Base-by-base conservation (phyloP, 2,113 vertebrate genomes). In the Actenoides lindsayi region DNA sequence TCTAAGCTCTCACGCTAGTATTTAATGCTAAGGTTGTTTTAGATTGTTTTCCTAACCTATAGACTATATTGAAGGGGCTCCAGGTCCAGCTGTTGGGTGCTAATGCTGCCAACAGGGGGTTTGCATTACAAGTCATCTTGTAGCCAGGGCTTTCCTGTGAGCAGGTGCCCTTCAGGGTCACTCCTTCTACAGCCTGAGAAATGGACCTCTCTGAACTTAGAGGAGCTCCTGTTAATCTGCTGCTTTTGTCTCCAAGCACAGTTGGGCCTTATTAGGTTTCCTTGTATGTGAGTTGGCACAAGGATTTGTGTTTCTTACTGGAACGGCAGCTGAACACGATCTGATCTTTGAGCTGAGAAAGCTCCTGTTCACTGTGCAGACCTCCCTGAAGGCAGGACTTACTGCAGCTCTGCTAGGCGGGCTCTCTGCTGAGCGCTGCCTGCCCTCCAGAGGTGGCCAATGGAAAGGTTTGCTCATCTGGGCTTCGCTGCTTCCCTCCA, bases 131-230 rank as follows among this genome's bases (percentile, higher is more conserved):
- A 27, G 53, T 39, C 30, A 39, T 73, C 71, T 63, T 4, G 1
- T 10, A 48, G 69, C 33, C 16, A 12, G 4, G 41, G 46, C 16
- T 62, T 30, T 70, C 48, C 51, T 56, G 54, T 1, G 4, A 59
- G 84, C 4, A 1, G 71, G 42, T 19, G 46, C 54, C n/a, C 60
- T 51, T 62, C 0, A 0, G 31, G n/a, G 30, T 41, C 39, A 24
- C 50, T 60, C 54, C 30, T 64, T 4, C 0, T 18, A 8, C 0
- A 2, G 27, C 17, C 35, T 24, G 12, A 13, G 31, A 65, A 77
- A 65, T 3, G 6, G 90, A 33, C 16, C 28, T 35, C 64, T 62
- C 39, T 41, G 68, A 59, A 18, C 54, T 59, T 54, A 15, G 25
- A 80, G n/a, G 27, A 67, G 53, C 46, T 76, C 51, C 51, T 30